These are phyloP conservation scores for Drosophila nigritarsus DNA, from an alignment of 2,888 invertebrate species.

Conservation along the genomic window DNA sequence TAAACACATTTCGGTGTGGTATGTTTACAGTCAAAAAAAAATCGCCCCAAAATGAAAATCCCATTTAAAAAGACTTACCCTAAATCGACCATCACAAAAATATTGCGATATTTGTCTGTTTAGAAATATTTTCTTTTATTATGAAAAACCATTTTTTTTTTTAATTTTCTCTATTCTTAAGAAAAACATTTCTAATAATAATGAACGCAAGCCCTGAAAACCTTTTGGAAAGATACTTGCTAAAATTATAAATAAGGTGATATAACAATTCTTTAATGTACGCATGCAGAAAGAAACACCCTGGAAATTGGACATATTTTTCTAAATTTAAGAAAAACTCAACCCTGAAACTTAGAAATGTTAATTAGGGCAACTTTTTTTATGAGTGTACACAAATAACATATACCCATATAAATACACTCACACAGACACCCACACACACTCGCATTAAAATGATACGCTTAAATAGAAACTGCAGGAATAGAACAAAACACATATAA, in stretches of 20 bases:
- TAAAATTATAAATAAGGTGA: background rate
- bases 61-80: background rate
- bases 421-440: background rate
- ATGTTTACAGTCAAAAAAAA: conserved; percentile 24
- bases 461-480: conserved; percentile 56
- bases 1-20: conserved; percentile 30
- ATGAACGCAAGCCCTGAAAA: too few species aligned
- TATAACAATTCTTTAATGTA: background rate
- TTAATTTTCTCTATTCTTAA: too few species aligned
- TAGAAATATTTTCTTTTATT: background rate
- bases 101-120: too few species aligned
- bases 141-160: background rate
- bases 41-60: background rate
- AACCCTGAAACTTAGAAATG: background rate
- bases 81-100: too few species aligned
- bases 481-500: conserved; percentile 74
- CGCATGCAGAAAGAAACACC: background rate
- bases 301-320: background rate
- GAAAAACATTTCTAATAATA: too few species aligned
- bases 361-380: conserved; percentile 9
- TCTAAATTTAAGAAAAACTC: background rate
- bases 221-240: too few species aligned
- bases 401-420: background rate
- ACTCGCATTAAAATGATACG: conserved; percentile 10
- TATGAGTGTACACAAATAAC: conserved; percentile 13